Conservation (phyloP, 2,797 vertebrate genomes). For the Anniella stebbinsi region DNA sequence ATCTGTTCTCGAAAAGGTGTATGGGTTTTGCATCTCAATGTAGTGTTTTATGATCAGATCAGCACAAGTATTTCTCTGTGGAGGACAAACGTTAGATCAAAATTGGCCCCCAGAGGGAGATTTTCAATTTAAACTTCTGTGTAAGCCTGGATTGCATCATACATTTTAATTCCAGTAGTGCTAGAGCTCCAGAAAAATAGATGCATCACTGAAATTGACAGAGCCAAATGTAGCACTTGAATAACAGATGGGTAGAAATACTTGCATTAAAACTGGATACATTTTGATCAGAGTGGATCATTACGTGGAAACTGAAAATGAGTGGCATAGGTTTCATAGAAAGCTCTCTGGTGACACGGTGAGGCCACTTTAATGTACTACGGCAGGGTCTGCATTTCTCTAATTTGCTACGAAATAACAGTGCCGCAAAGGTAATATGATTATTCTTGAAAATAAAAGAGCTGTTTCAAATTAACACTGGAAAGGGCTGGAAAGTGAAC, state of each 20-base stretch:
- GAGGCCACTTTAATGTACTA: conserved; percentile 62
- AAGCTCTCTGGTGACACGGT: conserved; percentile 70
- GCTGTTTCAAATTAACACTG: background rate
- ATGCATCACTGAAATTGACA: conserved; percentile 24
- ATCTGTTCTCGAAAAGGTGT: background rate
- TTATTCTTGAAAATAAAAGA: conserved; percentile 33
- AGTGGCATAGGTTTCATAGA: background rate
- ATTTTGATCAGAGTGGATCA: conserved; percentile 39
- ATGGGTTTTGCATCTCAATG: background rate
- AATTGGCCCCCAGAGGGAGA: background rate
- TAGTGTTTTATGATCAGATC: background rate
- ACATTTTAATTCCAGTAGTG: conserved; percentile 23
- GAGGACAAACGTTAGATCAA: background rate
- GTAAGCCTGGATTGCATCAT: background rate
- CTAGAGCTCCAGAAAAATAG: conserved; percentile 44
- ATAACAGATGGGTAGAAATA: background rate
- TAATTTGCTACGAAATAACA: background rate
- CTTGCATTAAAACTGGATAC: conserved; percentile 3
- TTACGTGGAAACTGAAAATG: conserved; percentile 36
- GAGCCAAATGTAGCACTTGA: conserved; percentile 6
- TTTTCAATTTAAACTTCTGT: conserved; percentile 1
- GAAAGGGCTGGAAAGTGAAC: background rate
- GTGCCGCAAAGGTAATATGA: background rate
- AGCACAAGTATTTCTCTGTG: background rate
- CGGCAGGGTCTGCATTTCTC: background rate